These are phyloP conservation scores for Pseudorhombus dupliciocellatus DNA, from an alignment of 2,113 vertebrate species.

Conservation along the genomic window DNA sequence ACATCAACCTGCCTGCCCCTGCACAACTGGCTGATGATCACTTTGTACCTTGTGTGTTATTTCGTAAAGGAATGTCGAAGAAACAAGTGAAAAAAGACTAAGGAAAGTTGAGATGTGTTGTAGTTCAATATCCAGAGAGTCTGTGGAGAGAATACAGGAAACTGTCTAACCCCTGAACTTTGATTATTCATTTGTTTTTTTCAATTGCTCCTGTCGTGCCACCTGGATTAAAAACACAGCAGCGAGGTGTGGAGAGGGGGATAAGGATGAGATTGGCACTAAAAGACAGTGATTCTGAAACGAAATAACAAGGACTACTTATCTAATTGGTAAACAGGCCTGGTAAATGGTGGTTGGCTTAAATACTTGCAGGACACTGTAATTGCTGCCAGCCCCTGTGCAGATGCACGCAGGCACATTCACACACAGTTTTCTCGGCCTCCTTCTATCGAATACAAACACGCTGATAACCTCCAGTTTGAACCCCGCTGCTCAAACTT, in stretches of 20 bases:
- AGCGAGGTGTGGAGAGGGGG: not conserved
- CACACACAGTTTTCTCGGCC: conserved; percentile 43
- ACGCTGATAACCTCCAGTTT: conserved; percentile 71
- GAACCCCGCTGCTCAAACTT: conserved; percentile 68
- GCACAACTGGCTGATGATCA: not conserved
- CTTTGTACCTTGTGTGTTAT: not conserved
- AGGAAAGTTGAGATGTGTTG: conserved; percentile 25
- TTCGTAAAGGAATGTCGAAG: too few relatives aligned
- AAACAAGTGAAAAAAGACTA: not conserved
- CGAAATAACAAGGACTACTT: conserved; percentile 82
- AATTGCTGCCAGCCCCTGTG: conserved; percentile 83
- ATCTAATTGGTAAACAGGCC: conserved; percentile 86
- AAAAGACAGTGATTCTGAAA: conserved; percentile 80
- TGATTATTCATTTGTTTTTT: conserved; percentile 7
- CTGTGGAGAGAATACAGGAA: conserved; percentile 24
- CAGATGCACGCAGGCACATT: conserved; percentile 50
- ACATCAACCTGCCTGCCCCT: not conserved
- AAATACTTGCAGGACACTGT: conserved; percentile 83
- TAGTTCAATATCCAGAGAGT: conserved; percentile 30
- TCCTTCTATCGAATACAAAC: conserved; percentile 66
- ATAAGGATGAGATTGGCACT: conserved; percentile 66
- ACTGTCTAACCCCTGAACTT: conserved; percentile 44
- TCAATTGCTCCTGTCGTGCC: not conserved
- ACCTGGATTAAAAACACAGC: not conserved
- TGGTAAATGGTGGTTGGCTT: conserved; percentile 82